Evolutionary conservation across 1,140 invertebrate species (phyloP).

Genomic region (Orussus abietinus): DNA sequence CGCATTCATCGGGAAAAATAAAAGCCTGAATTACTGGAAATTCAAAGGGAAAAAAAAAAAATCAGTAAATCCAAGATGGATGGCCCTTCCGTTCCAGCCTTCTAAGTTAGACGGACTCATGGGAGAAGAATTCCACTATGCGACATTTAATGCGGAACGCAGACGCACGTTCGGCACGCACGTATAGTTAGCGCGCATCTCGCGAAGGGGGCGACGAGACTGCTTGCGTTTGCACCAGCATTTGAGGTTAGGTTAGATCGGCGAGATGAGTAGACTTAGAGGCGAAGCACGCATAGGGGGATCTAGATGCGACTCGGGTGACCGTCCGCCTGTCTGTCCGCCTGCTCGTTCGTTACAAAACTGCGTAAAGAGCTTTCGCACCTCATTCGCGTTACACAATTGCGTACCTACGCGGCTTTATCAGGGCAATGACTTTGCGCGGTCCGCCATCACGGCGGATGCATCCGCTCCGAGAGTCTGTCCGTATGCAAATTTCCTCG

Average conservation of each 20-base stretch:
- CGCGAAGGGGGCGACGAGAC: constrained; percentile 4
- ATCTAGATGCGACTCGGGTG: constrained; percentile 42
- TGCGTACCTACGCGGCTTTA: constrained; percentile 15
- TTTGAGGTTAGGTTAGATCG: constrained; percentile 16
- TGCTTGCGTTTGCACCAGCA: constrained; percentile 4
- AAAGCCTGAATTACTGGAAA: too few relatives aligned
- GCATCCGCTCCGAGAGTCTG: constrained; percentile 4
- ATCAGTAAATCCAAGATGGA: too few relatives aligned
- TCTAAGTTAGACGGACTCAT: too few relatives aligned
- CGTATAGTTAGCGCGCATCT: too few relatives aligned
- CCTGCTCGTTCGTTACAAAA: constrained; percentile 35
- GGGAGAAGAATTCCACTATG: too few relatives aligned
- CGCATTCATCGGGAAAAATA: too few relatives aligned
- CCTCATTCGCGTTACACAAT: constrained; percentile 16
- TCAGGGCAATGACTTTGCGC: constrained; percentile 19
- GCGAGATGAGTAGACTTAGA: constrained; percentile 24
- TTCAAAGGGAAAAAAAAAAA: too few relatives aligned
- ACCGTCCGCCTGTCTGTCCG: constrained; percentile 11
- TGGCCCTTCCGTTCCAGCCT: too few relatives aligned
- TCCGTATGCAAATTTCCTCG: too few relatives aligned
- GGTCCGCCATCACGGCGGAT: constrained; percentile 8
- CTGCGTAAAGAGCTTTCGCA: constrained; percentile 39
- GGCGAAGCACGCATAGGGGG: constrained; percentile 35
- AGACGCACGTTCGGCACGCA: too few relatives aligned
- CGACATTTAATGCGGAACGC: too few relatives aligned